A percentile compares a stretch with the other conserved stretches of the same genome.
phyloP scores from a whole-genome alignment of 1,140 invertebrate genomes.

The Lasioglossum baleicum region DNA sequence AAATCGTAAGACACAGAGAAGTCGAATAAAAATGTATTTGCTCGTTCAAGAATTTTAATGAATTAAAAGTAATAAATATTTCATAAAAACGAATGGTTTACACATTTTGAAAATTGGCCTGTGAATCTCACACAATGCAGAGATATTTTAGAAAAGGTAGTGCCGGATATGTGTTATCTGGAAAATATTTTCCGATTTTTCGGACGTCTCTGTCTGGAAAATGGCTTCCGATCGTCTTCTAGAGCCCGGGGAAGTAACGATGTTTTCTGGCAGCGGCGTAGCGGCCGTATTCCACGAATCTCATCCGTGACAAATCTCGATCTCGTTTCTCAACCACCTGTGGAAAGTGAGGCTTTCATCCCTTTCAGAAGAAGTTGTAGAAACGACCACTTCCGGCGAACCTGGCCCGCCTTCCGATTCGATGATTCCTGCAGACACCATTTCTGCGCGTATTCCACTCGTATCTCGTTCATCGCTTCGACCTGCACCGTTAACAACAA shows the following conservation, averaged over 20 bases:
- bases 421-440: background rate
- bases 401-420: background rate
- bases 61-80: too few species aligned
- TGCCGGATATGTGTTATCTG: too few species aligned
- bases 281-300: conserved; percentile 19
- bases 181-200: too few species aligned
- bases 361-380: background rate
- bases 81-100: too few species aligned
- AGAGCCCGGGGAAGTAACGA: conserved; percentile 20
- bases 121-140: too few species aligned
- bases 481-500: too few species aligned
- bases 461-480: too few species aligned
- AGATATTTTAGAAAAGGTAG: too few species aligned
- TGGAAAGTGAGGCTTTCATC: conserved; percentile 15
- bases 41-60: too few species aligned
- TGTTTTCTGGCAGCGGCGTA: background rate
- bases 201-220: background rate
- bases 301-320: conserved; percentile 44
- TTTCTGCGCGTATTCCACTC: background rate
- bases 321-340: conserved; percentile 51
- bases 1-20: too few species aligned
- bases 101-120: too few species aligned
- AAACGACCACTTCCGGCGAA: conserved; percentile 11
- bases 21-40: too few species aligned
- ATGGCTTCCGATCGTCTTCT: conserved; percentile 19